Base-by-base conservation (phyloP, 2,888 invertebrate genomes). In the Ichneumoninae sp. region DNA sequence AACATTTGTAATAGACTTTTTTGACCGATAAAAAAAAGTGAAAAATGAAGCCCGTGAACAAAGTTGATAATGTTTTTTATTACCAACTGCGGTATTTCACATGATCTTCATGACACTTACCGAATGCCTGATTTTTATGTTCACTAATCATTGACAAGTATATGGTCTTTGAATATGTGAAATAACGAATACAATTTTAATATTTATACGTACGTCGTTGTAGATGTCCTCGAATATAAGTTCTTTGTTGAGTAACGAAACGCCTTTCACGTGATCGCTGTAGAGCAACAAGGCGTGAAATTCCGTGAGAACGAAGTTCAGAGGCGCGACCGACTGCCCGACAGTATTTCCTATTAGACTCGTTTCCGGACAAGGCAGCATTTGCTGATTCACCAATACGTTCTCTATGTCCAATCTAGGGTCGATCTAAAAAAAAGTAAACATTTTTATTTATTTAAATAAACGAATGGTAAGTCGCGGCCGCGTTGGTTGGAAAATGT, bases 281-380 rank as follows among this genome's bases (percentile, higher is more conserved):
- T 97, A 98, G 87, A 98, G 96, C 13, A 98, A 94, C 1, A 99
- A 93, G 0, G 97, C 96, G 93, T 99, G 99, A 94, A 98, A 99
- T 93, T 98, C 97, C 0, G 98, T 98, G 74, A 98, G 94, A 1
- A 97, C 96, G 90, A 98, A 96, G 0, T 97, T 95, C 54, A 97
- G 94, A 0, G 98, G 97, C 0, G 95, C 94, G 79, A 89, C 90
- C 3, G 93, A 86, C 60, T 89, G 83, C 0, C 90, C 86, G 8
- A 76, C 65, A 77, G 85, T 90, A 72, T 87, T 91, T 60, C 87
- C 91, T 78, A 92, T 89, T 10, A 93, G 87, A 88, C 92, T 93
- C 26, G 91, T 90, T 87, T 93, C 92, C 5, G 93, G 93, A 75
- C 91, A 93, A 5, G 87, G 83, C 62, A 93, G 74, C 90, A 91